Percentiles rank a stretch among this genome's conserved stretches.
Conservation (phyloP, 2,888 invertebrate species). For the Agrilus biguttatus region DNA sequence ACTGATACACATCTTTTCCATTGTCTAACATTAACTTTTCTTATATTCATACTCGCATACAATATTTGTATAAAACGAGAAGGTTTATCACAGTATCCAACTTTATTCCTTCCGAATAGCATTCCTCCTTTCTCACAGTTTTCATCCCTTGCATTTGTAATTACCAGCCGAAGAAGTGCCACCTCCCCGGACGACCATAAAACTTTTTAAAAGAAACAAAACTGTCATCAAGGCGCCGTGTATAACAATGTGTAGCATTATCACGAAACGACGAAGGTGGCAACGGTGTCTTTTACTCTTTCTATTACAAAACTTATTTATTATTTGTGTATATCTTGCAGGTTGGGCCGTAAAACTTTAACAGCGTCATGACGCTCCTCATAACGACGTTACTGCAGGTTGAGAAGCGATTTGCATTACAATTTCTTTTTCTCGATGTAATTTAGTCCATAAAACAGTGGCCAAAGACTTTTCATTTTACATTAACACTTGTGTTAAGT, state of each 20-base stretch:
- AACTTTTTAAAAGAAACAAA: slow-evolving; percentile 32
- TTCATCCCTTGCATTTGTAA: slow-evolving; percentile 12
- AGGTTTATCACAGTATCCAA: not conserved
- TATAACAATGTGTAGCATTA: slow-evolving; percentile 33
- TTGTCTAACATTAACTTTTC: too few species aligned
- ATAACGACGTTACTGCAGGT: too few species aligned
- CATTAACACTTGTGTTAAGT: too few species aligned
- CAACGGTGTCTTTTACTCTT: slow-evolving; percentile 19
- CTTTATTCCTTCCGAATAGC: not conserved
- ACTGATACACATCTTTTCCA: too few species aligned
- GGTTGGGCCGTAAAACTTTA: slow-evolving; percentile 7
- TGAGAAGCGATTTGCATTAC: too few species aligned
- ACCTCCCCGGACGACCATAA: slow-evolving; percentile 26
- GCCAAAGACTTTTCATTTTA: too few species aligned
- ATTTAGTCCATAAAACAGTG: not conserved
- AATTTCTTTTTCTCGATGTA: too few species aligned
- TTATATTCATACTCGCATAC: too few species aligned
- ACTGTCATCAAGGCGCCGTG: slow-evolving; percentile 29
- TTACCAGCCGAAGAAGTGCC: slow-evolving; percentile 11
- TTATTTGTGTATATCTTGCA: slow-evolving; percentile 33
- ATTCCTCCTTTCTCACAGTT: not conserved
- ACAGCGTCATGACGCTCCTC: too few species aligned
- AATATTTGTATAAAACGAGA: too few species aligned
- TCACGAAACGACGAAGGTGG: slow-evolving; percentile 18
- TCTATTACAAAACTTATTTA: slow-evolving; percentile 32